These are phyloP conservation scores for Cyaniris semiargus DNA, from an alignment of 2,888 invertebrate genomes.

Conservation along the genomic window DNA sequence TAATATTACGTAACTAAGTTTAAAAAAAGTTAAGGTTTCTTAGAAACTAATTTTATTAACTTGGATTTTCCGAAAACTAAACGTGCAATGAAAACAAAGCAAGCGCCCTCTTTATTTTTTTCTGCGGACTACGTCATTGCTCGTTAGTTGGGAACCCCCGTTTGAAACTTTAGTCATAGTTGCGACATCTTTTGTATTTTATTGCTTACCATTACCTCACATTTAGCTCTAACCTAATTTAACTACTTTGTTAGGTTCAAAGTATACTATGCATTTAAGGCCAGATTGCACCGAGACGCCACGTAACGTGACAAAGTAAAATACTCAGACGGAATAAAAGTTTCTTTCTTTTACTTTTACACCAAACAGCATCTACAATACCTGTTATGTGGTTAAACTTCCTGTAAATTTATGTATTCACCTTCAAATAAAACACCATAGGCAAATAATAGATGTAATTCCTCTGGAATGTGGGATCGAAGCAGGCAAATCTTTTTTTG, in stretches of 20 bases:
- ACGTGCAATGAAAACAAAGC: not conserved
- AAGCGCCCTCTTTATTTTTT: conserved; percentile 16
- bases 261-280: not conserved
- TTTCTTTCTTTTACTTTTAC: too few species aligned
- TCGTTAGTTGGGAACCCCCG: not conserved
- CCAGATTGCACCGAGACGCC: not conserved
- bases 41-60: not conserved
- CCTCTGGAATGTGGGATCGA: conserved; percentile 6
- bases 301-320: too few species aligned
- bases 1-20: not conserved
- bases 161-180: not conserved
- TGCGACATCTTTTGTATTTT: not conserved
- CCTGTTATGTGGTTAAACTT: not conserved
- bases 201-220: not conserved
- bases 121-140: not conserved
- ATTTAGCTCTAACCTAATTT: not conserved
- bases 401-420: not conserved
- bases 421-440: not conserved
- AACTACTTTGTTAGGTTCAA: not conserved
- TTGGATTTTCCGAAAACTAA: not conserved
- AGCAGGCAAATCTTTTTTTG: conserved; percentile 3
- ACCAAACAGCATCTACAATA: not conserved
- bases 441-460: not conserved
- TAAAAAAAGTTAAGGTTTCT: not conserved
- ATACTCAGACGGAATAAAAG: too few species aligned